Evolutionary conservation across 2,113 vertebrate genomes (phyloP), one percentile per base, ranked within the genome.

Genomic region (Myxocyprinus asiaticus): DNA sequence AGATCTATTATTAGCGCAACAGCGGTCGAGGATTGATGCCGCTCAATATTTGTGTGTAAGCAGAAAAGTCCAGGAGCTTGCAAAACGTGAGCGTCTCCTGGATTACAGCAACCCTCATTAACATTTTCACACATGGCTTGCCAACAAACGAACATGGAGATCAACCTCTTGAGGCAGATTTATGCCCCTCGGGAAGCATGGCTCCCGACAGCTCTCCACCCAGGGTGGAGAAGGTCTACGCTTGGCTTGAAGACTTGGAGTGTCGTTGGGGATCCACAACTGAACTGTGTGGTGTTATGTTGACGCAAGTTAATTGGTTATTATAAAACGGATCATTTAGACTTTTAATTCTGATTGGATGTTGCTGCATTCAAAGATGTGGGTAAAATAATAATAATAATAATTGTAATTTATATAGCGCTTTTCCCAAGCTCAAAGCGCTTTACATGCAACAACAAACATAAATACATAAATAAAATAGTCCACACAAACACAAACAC

Each of bases 61-160:
- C 87, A 78, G 86, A 84, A 88, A 78, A 74, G 90, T 83, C 86
- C 66, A 5, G 50, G 91, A 92, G 89, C 90, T 92, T 94, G 89
- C 84, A 88, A 91, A 94, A 90, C 22, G 89, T 86, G 87, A 86
- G 47, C 69, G 88, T 91, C 93, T 90, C 15, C 62, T 82, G 72
- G 91, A 89, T 93, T 88, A 89, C 87, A 87, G 90, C 90, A 91
- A 86, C 91, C 91, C 92, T 94, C 94, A 89, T 94, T 95, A 93
- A 91, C 94, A 90, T 94, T 94, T 95, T 92, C 94, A 94, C 92
- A 92, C 94, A 90, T 72, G 86, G 88, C 91, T 92, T 92, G 83
- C 90, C 91, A 89, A 90, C 91, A 92, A 90, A 93, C 88, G 91
- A 93, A 92, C 86, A 90, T 88, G 84, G 89, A 88, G 89, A 91